A percentile compares a stretch with the other conserved stretches of the same genome.
Conservation (phyloP, 1,140 invertebrate species). For the Scaptomyza hsui region DNA sequence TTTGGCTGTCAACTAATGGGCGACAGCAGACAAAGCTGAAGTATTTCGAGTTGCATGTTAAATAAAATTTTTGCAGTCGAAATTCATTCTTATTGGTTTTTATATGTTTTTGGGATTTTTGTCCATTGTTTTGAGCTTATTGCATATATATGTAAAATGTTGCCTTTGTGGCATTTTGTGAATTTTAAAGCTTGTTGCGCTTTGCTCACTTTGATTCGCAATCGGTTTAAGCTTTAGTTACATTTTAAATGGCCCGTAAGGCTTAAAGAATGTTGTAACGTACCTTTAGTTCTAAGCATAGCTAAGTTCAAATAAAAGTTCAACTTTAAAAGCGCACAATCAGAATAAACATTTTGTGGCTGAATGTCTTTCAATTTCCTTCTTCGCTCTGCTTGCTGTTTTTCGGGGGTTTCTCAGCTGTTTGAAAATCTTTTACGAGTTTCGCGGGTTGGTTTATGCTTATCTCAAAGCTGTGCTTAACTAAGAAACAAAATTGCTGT, state of each 20-base stretch:
- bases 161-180: not conserved
- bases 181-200: not conserved
- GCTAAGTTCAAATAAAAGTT: not conserved
- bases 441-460: not conserved
- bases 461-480: conserved; percentile 40
- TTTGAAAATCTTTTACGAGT: conserved; percentile 22
- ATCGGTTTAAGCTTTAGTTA: not conserved
- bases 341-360: not conserved
- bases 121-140: not conserved
- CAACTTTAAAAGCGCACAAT: not conserved
- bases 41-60: conserved; percentile 3
- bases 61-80: not conserved
- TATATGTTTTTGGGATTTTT: too few species aligned
- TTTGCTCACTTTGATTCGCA: not conserved
- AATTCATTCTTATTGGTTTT: too few species aligned
- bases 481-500: conserved; percentile 38
- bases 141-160: not conserved
- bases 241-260: not conserved
- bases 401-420: conserved; percentile 32
- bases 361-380: not conserved
- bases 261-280: not conserved
- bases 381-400: not conserved
- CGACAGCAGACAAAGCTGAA: conserved; percentile 5
- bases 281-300: too few species aligned
- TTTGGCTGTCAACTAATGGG: conserved; percentile 22